Evolutionary conservation across 2,888 invertebrate species (phyloP).

Genomic region (Erpobdella octoculata): DNA sequence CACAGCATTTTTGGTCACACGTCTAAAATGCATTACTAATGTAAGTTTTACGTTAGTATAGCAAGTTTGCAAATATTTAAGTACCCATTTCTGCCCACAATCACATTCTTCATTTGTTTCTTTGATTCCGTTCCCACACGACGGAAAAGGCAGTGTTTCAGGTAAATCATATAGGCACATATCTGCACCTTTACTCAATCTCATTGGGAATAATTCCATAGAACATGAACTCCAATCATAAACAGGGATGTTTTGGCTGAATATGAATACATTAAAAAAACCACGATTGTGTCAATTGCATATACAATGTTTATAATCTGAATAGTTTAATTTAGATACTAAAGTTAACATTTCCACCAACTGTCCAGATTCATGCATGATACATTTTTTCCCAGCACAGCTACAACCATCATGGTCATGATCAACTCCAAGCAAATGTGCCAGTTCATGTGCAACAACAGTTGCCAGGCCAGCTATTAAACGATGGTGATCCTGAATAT

Average conservation of each 20-base stretch:
- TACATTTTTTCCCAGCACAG: background rate
- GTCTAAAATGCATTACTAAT: too few relatives aligned
- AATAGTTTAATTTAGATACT: too few relatives aligned
- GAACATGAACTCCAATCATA: background rate
- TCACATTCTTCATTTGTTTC: constrained; percentile 95
- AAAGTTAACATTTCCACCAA: background rate
- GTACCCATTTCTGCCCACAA: constrained; percentile 61
- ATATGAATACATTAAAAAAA: background rate
- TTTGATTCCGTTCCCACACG: constrained; percentile 91
- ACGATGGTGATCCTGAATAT: background rate
- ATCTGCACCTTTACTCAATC: background rate
- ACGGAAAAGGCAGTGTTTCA: constrained; percentile 59
- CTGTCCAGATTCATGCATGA: constrained; percentile 4
- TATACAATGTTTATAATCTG: too few relatives aligned
- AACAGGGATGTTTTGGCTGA: background rate
- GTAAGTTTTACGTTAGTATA: background rate
- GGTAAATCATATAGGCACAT: background rate
- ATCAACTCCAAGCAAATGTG: background rate
- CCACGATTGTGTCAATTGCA: background rate
- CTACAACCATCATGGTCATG: constrained; percentile 4
- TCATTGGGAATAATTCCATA: background rate
- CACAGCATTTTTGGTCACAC: background rate
- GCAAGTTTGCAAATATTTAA: background rate
- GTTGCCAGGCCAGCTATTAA: background rate
- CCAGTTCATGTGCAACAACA: background rate